phyloP scores from a whole-genome alignment of 2,888 invertebrate species.

The Pantelozetes paolii region DNA sequence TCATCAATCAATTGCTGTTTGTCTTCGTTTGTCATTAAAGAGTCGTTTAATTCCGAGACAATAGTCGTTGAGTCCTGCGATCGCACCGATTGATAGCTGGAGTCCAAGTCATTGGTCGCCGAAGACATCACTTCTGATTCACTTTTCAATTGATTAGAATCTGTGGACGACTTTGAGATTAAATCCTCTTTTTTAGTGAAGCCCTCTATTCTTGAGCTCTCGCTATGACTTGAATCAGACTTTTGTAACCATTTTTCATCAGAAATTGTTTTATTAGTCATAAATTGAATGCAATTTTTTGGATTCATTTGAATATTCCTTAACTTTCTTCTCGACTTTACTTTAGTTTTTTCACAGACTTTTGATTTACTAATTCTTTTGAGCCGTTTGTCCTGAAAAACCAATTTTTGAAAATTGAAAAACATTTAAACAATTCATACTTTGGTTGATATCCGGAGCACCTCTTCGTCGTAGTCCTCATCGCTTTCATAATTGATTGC shows the following conservation, averaged over 20 bases:
- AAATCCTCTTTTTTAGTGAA: background rate
- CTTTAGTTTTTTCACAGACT: background rate
- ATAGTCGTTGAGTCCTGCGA: conserved; percentile 20
- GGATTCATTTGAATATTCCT: background rate
- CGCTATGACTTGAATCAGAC: conserved; percentile 10
- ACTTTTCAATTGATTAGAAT: conserved; percentile 33
- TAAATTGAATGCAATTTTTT: background rate
- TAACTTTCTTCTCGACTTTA: background rate
- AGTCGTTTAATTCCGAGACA: conserved; percentile 23
- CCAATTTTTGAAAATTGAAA: background rate
- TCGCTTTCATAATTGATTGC: background rate
- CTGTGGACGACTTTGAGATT: conserved; percentile 21
- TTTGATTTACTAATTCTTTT: background rate
- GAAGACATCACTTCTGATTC: conserved; percentile 27
- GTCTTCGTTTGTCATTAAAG: conserved; percentile 14
- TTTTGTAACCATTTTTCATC: conserved; percentile 6
- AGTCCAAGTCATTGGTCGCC: conserved; percentile 20
- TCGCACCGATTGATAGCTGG: conserved; percentile 18
- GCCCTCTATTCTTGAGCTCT: conserved; percentile 1
- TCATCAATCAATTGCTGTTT: conserved; percentile 35
- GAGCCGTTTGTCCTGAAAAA: conserved; percentile 21
- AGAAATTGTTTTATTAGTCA: background rate
- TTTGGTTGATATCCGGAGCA: conserved; percentile 19
- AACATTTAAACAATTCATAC: background rate
- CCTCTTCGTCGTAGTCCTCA: conserved; percentile 24